Evolutionary conservation across 1,140 invertebrate genomes (phyloP).

Genomic region (Trichoplusia ni): DNA sequence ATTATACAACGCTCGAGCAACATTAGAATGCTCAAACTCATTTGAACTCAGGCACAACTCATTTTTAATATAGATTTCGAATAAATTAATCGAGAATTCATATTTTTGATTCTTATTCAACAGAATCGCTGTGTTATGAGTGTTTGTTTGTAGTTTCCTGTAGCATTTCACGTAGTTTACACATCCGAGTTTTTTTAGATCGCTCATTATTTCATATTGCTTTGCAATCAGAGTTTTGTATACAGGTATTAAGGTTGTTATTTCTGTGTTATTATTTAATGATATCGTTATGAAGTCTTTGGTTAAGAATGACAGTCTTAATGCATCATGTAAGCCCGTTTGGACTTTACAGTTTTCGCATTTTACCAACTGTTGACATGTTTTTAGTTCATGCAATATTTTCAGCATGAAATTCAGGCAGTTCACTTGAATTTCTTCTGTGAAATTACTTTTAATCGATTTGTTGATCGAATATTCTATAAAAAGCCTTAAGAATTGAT

Average conservation of each 20-base stretch:
- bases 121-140: conserved; percentile 63
- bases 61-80: conserved; percentile 60
- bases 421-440: conserved; percentile 28
- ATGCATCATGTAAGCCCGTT: conserved; percentile 59
- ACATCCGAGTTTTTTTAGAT: conserved; percentile 51
- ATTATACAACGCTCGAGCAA: conserved; percentile 68
- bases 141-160: conserved; percentile 59
- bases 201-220: conserved; percentile 54
- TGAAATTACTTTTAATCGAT: conserved; percentile 16
- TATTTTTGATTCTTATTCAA: conserved; percentile 56
- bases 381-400: conserved; percentile 49
- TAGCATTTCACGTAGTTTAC: conserved; percentile 56
- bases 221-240: conserved; percentile 45
- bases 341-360: conserved; percentile 65
- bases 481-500: conserved; percentile 57
- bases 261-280: conserved; percentile 32
- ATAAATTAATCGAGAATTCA: conserved; percentile 62
- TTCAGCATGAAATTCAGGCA: conserved; percentile 56
- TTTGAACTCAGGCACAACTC: conserved; percentile 51
- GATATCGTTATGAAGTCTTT: conserved; percentile 54
- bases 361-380: conserved; percentile 56
- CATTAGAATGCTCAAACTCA: conserved; percentile 51
- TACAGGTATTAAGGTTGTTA: conserved; percentile 36
- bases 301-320: conserved; percentile 55
- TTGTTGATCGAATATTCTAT: conserved; percentile 48